A percentile compares a stretch with the other conserved stretches of the same genome.
phyloP scores from a whole-genome alignment of 2,888 invertebrate species.

The Atrina japonica region DNA sequence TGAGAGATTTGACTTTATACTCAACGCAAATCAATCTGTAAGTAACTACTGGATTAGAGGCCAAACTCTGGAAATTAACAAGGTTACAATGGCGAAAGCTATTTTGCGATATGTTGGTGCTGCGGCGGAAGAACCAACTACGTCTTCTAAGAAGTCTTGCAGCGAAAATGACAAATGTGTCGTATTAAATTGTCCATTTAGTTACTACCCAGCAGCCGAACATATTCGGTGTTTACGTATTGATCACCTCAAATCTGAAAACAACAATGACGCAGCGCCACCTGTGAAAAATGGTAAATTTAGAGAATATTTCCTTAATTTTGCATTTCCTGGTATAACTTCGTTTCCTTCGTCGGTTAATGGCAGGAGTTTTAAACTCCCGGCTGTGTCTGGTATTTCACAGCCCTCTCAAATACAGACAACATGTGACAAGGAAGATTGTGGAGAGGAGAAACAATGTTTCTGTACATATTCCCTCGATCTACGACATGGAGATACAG shows the following conservation, averaged over 20 bases:
- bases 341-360: constrained; percentile 64
- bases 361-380: constrained; percentile 56
- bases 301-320: constrained; percentile 70
- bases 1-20: constrained; percentile 60
- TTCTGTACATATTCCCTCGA: too few species aligned
- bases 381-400: constrained; percentile 58
- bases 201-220: too few species aligned
- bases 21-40: constrained; percentile 47
- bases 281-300: constrained; percentile 44
- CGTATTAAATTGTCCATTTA: too few species aligned
- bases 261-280: constrained; percentile 46
- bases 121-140: constrained; percentile 27
- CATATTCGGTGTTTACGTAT: too few species aligned
- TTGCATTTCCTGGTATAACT: constrained; percentile 68
- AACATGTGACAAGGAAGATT: constrained; percentile 53
- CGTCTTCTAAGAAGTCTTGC: constrained; percentile 37
- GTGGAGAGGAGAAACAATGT: too few species aligned
- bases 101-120: constrained; percentile 38
- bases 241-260: constrained; percentile 28
- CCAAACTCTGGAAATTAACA: too few species aligned
- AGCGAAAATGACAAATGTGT: constrained; percentile 43
- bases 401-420: constrained; percentile 62
- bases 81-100: too few species aligned
- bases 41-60: constrained; percentile 63
- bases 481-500: constrained; percentile 58